These are phyloP conservation scores for Caloenas nicobarica DNA, from an alignment of 2,113 vertebrate species.

Conservation along the genomic window DNA sequence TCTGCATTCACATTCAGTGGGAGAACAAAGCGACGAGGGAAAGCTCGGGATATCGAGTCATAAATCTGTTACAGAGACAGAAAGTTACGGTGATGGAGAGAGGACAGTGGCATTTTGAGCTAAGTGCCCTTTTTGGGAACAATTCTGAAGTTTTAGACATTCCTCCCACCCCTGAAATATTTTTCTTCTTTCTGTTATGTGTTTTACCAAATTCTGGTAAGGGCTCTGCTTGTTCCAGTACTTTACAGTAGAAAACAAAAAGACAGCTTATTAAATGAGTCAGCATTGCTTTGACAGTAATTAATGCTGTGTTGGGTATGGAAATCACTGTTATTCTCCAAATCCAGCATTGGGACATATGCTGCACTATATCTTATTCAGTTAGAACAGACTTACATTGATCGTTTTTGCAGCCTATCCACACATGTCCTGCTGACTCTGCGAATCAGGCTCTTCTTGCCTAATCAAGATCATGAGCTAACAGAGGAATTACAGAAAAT, in stretches of 20 bases:
- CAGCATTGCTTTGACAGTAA: neutral
- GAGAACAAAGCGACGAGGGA: slow-evolving; percentile 89
- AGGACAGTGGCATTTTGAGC: neutral
- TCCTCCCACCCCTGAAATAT: neutral
- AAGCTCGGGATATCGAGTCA: slow-evolving; percentile 65
- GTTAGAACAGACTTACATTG: neutral
- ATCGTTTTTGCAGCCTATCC: neutral
- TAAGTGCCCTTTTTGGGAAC: neutral
- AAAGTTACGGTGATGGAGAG: neutral
- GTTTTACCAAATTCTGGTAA: neutral
- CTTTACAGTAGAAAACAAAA: neutral
- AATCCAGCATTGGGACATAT: neutral
- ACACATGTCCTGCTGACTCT: neutral
- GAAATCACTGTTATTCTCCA: neutral
- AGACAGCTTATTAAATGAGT: neutral
- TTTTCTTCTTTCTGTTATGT: neutral
- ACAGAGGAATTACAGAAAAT: neutral
- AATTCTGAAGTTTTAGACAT: neutral
- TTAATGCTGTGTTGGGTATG: neutral
- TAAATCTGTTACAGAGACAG: slow-evolving; percentile 78
- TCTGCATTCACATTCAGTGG: slow-evolving; percentile 78
- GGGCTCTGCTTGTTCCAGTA: neutral
- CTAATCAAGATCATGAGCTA: neutral
- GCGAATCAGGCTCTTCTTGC: neutral
- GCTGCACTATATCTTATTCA: neutral